A percentile compares a stretch with the other conserved stretches of the same genome.
Conservation (phyloP, 1,140 invertebrate species). For the Ceratosolen solmsi region DNA sequence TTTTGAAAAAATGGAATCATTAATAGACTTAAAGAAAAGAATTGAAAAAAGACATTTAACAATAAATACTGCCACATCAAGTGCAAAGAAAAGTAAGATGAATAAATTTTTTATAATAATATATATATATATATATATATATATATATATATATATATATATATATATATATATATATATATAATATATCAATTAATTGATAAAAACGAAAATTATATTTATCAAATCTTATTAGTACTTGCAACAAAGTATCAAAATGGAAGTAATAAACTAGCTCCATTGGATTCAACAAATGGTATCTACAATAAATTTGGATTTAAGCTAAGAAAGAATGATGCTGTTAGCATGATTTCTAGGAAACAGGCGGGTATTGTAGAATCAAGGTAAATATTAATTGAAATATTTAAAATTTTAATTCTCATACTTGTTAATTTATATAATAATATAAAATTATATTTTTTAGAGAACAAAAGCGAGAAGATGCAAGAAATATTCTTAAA, state of each 20-base stretch:
- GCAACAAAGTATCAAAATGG: constrained; percentile 23
- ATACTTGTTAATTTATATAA: neutral
- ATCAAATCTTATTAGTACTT: neutral
- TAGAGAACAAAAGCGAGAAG: constrained; percentile 65
- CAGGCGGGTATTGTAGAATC: constrained; percentile 22
- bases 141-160: no score
- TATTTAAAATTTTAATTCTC: neutral
- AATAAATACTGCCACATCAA: constrained; percentile 51
- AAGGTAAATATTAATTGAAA: constrained; percentile 45
- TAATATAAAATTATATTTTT: constrained; percentile 38
- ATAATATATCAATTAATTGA: no score
- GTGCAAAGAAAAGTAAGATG: constrained; percentile 54
- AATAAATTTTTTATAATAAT: no score
- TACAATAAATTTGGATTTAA: constrained; percentile 73
- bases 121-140: neutral
- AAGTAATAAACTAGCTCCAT: constrained; percentile 40
- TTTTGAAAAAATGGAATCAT: constrained; percentile 78
- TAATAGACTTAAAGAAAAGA: constrained; percentile 75
- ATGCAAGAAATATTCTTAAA: constrained; percentile 72
- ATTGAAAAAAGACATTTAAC: constrained; percentile 66
- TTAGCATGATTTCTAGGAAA: constrained; percentile 55
- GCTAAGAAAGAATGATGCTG: constrained; percentile 59
- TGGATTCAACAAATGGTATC: constrained; percentile 42
- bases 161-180: no score
- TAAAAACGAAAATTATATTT: no score